Evolutionary conservation across 1,140 invertebrate genomes (phyloP).

Genomic region (Drosophila sulfurigaster): DNA sequence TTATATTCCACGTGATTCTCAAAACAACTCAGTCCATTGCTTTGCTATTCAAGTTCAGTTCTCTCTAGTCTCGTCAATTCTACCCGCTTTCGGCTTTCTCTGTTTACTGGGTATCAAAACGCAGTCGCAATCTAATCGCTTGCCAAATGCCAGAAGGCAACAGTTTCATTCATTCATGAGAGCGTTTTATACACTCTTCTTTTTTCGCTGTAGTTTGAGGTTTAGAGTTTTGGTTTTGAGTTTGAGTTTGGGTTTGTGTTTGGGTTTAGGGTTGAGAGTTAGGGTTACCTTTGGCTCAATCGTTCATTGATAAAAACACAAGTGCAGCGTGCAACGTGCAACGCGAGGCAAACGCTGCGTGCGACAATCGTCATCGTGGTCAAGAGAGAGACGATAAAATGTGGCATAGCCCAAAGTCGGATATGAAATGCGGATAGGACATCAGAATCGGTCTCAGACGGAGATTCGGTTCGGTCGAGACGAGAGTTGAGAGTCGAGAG

Average conservation of each 20-base stretch:
- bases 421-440: slow-evolving; percentile 34
- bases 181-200: background rate
- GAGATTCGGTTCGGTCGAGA: slow-evolving; percentile 25
- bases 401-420: slow-evolving; percentile 34
- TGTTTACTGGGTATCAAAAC: slow-evolving; percentile 18
- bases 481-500: slow-evolving; percentile 9
- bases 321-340: slow-evolving; percentile 14
- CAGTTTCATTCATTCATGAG: slow-evolving; percentile 66
- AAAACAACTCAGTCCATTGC: too few relatives aligned
- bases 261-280: slow-evolving; percentile 7
- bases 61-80: background rate
- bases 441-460: background rate
- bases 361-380: slow-evolving; percentile 30
- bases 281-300: slow-evolving; percentile 31
- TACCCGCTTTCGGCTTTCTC: background rate
- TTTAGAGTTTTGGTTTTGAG: background rate
- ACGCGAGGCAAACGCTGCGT: slow-evolving; percentile 36
- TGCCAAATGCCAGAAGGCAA: slow-evolving; percentile 64
- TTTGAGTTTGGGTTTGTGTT: slow-evolving; percentile 16
- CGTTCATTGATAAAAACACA: slow-evolving; percentile 38
- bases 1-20: too few relatives aligned
- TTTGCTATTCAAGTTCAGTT: too few relatives aligned
- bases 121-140: slow-evolving; percentile 70
- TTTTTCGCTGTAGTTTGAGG: background rate
- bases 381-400: slow-evolving; percentile 28